Percentiles rank a stretch among this genome's conserved stretches.
These are phyloP conservation scores for Diplazon laetatorius DNA, from an alignment of 2,888 invertebrate species.

Conservation along the genomic window DNA sequence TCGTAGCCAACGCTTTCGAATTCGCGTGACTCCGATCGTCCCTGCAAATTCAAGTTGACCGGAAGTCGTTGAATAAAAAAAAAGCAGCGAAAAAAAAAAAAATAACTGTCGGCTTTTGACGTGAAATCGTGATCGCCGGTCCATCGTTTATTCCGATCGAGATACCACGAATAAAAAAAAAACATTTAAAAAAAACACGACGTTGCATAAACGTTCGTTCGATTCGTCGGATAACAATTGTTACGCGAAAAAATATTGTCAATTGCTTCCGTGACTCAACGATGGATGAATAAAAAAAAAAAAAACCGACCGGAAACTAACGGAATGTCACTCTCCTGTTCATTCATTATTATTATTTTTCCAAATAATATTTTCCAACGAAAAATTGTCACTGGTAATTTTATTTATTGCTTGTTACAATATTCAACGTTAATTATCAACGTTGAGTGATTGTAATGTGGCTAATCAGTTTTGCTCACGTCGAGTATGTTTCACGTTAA, in stretches of 20 bases:
- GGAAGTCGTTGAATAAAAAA: conserved; percentile 6
- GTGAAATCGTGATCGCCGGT: neutral
- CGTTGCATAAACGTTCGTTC: neutral
- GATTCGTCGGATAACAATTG: neutral
- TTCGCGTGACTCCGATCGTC: neutral
- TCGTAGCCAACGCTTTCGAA: neutral
- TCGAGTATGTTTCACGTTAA: neutral
- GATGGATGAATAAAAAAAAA: neutral
- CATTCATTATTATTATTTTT: too few relatives aligned
- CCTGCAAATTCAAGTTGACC: neutral
- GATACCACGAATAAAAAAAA: neutral
- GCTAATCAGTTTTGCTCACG: neutral
- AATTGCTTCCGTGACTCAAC: neutral
- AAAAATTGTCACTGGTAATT: too few relatives aligned
- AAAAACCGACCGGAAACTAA: too few relatives aligned
- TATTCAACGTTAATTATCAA: too few relatives aligned
- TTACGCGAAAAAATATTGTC: neutral
- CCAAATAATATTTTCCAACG: too few relatives aligned
- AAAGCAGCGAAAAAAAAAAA: too few relatives aligned
- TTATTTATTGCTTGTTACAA: too few relatives aligned
- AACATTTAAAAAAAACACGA: neutral
- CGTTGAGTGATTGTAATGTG: neutral
- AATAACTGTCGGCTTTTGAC: neutral
- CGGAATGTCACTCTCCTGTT: too few relatives aligned
- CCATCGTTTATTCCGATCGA: conserved; percentile 2